Conservation (phyloP, 2,888 invertebrate species). For the Oscheius sp. region DNA sequence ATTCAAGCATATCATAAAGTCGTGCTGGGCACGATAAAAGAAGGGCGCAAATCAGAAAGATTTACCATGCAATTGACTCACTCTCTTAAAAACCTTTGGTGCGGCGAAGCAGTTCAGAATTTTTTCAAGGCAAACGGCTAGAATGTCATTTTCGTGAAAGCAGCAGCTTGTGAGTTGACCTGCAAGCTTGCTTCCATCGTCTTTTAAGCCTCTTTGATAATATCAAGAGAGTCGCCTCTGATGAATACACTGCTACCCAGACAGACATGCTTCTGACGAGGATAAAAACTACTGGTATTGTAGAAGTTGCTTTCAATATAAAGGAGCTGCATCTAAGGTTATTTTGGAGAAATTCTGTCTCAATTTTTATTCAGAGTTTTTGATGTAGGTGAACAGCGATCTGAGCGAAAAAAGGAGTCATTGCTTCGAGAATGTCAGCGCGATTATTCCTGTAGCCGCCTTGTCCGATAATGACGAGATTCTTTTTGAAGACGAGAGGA, state of each 20-base stretch:
- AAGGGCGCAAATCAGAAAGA: slow-evolving; percentile 59
- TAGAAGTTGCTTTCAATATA: slow-evolving; percentile 56
- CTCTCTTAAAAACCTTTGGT: slow-evolving; percentile 60
- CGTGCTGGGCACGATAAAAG: slow-evolving; percentile 57
- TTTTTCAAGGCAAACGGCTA: slow-evolving; percentile 49
- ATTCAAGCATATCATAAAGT: slow-evolving; percentile 62
- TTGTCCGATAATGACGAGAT: slow-evolving; percentile 84
- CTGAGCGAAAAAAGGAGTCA: slow-evolving; percentile 68
- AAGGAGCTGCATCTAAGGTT: slow-evolving; percentile 46
- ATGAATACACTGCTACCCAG: slow-evolving; percentile 59
- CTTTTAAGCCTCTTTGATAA: slow-evolving; percentile 66
- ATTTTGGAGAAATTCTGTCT: not conserved
- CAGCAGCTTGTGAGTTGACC: slow-evolving; percentile 55
- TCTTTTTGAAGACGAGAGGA: slow-evolving; percentile 96
- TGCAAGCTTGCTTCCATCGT: not conserved
- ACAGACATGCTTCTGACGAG: slow-evolving; percentile 67
- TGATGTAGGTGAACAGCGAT: slow-evolving; percentile 69
- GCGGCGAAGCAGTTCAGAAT: slow-evolving; percentile 41
- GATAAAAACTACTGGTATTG: slow-evolving; percentile 63
- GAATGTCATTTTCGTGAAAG: slow-evolving; percentile 66
- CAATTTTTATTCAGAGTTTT: slow-evolving; percentile 58
- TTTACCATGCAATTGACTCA: slow-evolving; percentile 56
- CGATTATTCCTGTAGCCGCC: slow-evolving; percentile 99
- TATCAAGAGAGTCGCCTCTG: slow-evolving; percentile 60
- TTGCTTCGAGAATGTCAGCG: slow-evolving; percentile 66